Conservation (phyloP, 2,888 invertebrate species). For the Drosophila neotestacea region DNA sequence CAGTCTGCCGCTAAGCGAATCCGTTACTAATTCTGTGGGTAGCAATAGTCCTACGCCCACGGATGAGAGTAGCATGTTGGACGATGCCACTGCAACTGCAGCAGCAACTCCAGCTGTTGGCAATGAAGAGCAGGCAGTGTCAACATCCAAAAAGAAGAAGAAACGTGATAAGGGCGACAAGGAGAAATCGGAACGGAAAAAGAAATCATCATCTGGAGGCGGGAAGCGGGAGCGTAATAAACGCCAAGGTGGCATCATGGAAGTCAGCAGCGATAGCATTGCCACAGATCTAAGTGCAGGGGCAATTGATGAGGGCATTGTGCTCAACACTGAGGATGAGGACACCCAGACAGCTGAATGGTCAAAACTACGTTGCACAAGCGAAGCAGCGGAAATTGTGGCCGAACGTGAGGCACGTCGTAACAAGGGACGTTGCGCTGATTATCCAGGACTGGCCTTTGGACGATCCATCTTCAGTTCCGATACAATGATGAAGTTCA, state of each 20-base stretch:
- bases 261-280: conserved; percentile 70
- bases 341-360: conserved; percentile 93
- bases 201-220: conserved; percentile 59
- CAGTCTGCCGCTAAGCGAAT: conserved; percentile 81
- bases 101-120: conserved; percentile 12
- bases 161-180: conserved; percentile 70
- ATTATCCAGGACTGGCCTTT: conserved; percentile 96
- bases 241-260: conserved; percentile 58
- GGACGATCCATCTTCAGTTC: conserved; percentile 97
- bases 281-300: conserved; percentile 68
- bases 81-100: conserved; percentile 69
- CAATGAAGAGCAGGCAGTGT: conserved; percentile 1
- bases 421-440: conserved; percentile 92
- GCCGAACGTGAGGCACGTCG: conserved; percentile 92
- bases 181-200: conserved; percentile 73
- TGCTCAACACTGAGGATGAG: conserved; percentile 87
- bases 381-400: conserved; percentile 94
- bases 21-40: conserved; percentile 80
- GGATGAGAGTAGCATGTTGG: conserved; percentile 83
- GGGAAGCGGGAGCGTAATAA: conserved; percentile 74
- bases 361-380: conserved; percentile 93
- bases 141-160: conserved; percentile 62
- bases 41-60: conserved; percentile 85
- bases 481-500: conserved; percentile 99
- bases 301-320: conserved; percentile 86